Percentiles rank a stretch among this genome's conserved stretches.
Evolutionary conservation across 1,140 invertebrate genomes (phyloP).

Genomic region (Bombus affinis): DNA sequence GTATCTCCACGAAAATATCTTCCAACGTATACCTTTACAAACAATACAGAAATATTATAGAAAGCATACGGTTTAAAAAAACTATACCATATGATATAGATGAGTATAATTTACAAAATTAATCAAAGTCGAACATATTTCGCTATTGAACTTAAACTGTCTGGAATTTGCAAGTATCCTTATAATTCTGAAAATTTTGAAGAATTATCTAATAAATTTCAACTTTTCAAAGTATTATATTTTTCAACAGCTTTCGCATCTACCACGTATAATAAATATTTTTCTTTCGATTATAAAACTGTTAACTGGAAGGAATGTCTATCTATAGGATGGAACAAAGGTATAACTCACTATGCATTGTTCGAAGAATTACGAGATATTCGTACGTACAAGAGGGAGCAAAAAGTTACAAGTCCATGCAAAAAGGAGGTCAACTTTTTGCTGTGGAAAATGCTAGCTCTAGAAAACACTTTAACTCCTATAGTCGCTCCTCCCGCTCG

Average conservation of each 20-base stretch:
- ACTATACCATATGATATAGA: too few relatives aligned
- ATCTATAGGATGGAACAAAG: neutral
- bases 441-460: neutral
- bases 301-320: neutral
- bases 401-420: neutral
- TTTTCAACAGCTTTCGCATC: too few relatives aligned
- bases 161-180: neutral
- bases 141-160: neutral
- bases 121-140: neutral
- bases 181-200: neutral
- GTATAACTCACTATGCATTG: neutral
- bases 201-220: too few relatives aligned
- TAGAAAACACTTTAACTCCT: conserved; percentile 11
- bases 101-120: neutral
- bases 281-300: neutral
- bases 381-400: neutral
- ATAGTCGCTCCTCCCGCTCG: neutral
- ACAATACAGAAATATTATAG: too few relatives aligned
- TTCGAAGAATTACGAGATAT: conserved; percentile 21
- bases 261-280: too few relatives aligned
- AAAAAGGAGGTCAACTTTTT: conserved; percentile 22
- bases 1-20: neutral
- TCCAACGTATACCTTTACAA: too few relatives aligned
- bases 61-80: too few relatives aligned
- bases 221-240: too few relatives aligned